Conservation (phyloP, 2,797 vertebrate genomes). For the Percopsis omiscomaycus region DNA sequence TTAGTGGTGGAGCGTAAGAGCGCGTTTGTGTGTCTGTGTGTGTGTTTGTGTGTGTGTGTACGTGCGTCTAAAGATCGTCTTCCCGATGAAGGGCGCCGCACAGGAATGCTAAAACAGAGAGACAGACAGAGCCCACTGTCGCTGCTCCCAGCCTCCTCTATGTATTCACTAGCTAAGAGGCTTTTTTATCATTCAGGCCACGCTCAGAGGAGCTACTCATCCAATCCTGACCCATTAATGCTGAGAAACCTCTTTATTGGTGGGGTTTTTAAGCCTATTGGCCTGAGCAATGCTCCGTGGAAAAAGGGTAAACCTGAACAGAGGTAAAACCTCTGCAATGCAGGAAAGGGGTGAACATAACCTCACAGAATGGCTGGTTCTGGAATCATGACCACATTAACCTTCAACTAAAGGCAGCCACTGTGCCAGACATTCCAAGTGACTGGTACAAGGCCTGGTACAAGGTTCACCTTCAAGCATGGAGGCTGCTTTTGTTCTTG, state of each 20-base stretch:
- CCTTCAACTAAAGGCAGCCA: constrained; percentile 54
- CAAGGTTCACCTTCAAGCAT: constrained; percentile 52
- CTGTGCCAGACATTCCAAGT: constrained; percentile 40
- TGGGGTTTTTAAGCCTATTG: constrained; percentile 77
- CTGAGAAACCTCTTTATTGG: constrained; percentile 77
- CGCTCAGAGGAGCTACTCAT: constrained; percentile 78
- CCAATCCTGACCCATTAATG: constrained; percentile 76
- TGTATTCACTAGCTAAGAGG: constrained; percentile 76
- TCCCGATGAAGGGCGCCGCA: constrained; percentile 69
- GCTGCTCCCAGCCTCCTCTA: constrained; percentile 69
- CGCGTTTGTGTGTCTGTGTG: constrained; percentile 4
- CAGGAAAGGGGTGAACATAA: constrained; percentile 59
- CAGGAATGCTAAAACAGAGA: constrained; percentile 76
- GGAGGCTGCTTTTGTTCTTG: constrained; percentile 35
- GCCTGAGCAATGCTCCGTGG: constrained; percentile 65
- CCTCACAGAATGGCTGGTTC: constrained; percentile 45
- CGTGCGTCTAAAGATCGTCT: constrained; percentile 58
- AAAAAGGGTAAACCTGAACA: constrained; percentile 72
- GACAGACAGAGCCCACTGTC: constrained; percentile 70
- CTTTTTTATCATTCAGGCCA: constrained; percentile 77
- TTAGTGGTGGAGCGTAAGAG: neutral
- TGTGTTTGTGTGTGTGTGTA: constrained; percentile 28
- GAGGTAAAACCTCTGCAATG: constrained; percentile 62
- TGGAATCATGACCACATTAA: constrained; percentile 62
- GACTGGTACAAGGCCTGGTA: constrained; percentile 32